Conservation (phyloP, 2,797 vertebrate genomes). For the Mormyrops boulengeri region DNA sequence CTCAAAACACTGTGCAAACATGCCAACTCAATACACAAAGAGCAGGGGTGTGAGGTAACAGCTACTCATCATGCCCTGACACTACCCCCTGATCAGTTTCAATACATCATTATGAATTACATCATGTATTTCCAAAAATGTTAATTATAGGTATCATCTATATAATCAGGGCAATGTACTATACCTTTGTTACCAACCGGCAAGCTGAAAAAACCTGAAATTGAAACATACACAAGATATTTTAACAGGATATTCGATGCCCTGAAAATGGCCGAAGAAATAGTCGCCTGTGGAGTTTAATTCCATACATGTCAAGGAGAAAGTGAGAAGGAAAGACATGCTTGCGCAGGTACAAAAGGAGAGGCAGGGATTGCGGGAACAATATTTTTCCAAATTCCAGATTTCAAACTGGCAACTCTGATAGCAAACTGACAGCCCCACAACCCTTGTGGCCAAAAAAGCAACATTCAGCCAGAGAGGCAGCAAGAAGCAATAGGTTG, state of each 20-base stretch:
- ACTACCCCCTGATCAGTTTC: background rate
- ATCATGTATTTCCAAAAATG: background rate
- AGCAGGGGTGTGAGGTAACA: background rate
- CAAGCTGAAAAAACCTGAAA: background rate
- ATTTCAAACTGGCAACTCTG: constrained; percentile 7
- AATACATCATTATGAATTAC: background rate
- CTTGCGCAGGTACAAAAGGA: background rate
- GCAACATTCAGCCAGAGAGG: background rate
- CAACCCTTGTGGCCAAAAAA: background rate
- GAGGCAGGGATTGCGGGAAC: background rate
- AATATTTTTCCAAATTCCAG: background rate
- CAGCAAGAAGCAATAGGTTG: background rate
- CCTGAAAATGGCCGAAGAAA: background rate
- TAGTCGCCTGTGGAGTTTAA: background rate
- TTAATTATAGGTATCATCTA: background rate
- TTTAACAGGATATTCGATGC: background rate
- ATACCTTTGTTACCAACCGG: background rate
- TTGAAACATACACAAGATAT: background rate
- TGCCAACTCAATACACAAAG: background rate
- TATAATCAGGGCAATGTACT: background rate
- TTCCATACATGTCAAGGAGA: background rate
- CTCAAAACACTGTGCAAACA: background rate
- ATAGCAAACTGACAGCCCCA: background rate
- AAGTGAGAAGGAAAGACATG: background rate
- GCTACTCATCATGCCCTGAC: background rate